Evolutionary conservation across 2,888 invertebrate species (phyloP), one percentile per base, ranked within the genome.

Genomic region (Orchesellides sinensis): DNA sequence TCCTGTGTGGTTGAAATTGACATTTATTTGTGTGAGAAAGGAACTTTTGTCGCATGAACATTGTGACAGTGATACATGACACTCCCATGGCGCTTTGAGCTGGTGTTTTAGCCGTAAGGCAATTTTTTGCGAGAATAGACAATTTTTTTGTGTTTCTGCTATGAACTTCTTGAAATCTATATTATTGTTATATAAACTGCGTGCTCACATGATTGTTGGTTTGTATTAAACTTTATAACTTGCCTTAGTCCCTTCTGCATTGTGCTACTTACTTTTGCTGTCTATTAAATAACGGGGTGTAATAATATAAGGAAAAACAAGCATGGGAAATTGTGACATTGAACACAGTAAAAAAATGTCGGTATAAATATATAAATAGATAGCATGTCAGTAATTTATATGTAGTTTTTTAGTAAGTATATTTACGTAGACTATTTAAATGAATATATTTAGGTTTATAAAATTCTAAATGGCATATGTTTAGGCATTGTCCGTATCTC

Each of bases 1-100:
- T 17, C 17, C 23, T 19, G 19, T 2, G 29, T 32, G 61, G 29
- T 17, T 32, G n/a, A 52, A 75, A 75, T 65, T 75, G 65, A 75
- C 75, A 75, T 75, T 75, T 75, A 47, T 66, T 65, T 27, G 32
- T 66, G 75, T 75, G 75, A 66, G 73, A n/a, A n/a, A n/a, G n/a
- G n/a, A 73, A 73, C 52, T 66, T 75, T 75, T 66, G 75, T 65
- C 75, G 65, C 75, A 75, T 75, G 75, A n/a, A 75, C 75, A 75
- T 75, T 75, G 75, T 74, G 73, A 74, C 73, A 63, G 35, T 49
- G 52, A 63, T 63, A 29, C 52, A 74, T 63, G 73, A 52, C 63
- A 74, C 73, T 74, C 73, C 73, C 73, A 74, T 52, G 12, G 49
- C 12, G 27, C 25, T 17, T 49, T 49, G 8, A 3, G 49, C 10